These are phyloP conservation scores for Poecile montanus DNA, from an alignment of 2,797 vertebrate species.

Conservation along the genomic window DNA sequence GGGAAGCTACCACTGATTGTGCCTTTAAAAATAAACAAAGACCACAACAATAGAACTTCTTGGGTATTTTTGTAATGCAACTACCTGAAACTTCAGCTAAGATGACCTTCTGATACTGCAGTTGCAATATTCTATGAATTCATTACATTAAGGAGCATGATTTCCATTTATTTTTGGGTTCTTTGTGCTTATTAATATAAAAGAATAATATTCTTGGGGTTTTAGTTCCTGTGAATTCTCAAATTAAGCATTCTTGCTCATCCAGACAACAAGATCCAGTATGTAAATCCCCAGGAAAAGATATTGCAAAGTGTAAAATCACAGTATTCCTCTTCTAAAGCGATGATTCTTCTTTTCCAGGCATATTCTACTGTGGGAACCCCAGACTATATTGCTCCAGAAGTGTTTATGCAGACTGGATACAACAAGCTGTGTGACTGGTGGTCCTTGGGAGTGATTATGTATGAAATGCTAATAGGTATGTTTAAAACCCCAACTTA, in stretches of 20 bases:
- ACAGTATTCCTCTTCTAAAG: neutral
- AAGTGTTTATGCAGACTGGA: constrained; percentile 96
- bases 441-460: constrained; percentile 98
- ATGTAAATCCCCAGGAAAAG: neutral
- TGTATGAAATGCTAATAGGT: constrained; percentile 99
- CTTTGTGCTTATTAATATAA: neutral
- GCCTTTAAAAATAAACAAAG: neutral
- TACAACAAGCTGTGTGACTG: constrained; percentile 98
- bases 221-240: neutral
- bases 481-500: constrained; percentile 31
- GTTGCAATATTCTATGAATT: neutral
- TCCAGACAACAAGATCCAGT: neutral
- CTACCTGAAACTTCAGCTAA: neutral
- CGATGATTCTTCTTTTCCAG: constrained; percentile 63
- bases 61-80: neutral
- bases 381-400: constrained; percentile 95
- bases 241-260: neutral
- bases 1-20: neutral
- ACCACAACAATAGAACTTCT: neutral
- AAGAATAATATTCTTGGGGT: neutral
- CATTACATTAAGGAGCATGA: neutral
- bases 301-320: neutral
- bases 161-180: neutral
- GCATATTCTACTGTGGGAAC: constrained; percentile 97
- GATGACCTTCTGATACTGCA: neutral